Conservation (phyloP, 2,888 invertebrate species). For the Hylaea fasciaria region DNA sequence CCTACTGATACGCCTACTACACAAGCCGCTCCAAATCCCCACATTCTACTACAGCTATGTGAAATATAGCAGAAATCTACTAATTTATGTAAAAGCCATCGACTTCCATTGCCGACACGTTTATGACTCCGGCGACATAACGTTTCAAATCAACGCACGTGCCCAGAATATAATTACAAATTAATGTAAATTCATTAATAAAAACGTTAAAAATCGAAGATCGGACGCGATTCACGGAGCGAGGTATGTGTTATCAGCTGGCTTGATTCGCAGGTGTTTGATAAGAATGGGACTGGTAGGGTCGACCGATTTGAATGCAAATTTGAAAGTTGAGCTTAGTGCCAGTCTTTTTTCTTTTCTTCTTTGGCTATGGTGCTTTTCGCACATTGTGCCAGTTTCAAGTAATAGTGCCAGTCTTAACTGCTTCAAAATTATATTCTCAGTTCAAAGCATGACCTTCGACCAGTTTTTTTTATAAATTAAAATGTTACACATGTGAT, state of each 20-base stretch:
- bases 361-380: too few species aligned
- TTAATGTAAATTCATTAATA: constrained; percentile 42
- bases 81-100: constrained; percentile 42
- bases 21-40: constrained; percentile 6
- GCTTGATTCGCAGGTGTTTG: constrained; percentile 23
- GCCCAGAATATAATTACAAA: constrained; percentile 43
- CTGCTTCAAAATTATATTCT: too few species aligned
- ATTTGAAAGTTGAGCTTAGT: not conserved
- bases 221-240: constrained; percentile 6
- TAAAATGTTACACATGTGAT: too few species aligned
- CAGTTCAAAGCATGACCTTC: too few species aligned
- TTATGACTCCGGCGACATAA: constrained; percentile 31
- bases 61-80: constrained; percentile 40
- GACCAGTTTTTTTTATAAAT: too few species aligned
- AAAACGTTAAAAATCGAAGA: constrained; percentile 35
- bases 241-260: constrained; percentile 16
- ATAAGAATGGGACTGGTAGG: constrained; percentile 3
- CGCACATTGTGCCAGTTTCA: too few species aligned
- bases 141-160: constrained; percentile 33
- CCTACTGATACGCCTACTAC: constrained; percentile 6
- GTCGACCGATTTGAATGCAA: constrained; percentile 12
- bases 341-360: not conserved
- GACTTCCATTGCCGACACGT: constrained; percentile 34
- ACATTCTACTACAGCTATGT: constrained; percentile 35
- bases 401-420: too few species aligned